Percentiles rank a stretch among this genome's conserved stretches.
These are phyloP conservation scores for Macrochelys suwanniensis DNA, from an alignment of 2,797 vertebrate species.

Conservation along the genomic window DNA sequence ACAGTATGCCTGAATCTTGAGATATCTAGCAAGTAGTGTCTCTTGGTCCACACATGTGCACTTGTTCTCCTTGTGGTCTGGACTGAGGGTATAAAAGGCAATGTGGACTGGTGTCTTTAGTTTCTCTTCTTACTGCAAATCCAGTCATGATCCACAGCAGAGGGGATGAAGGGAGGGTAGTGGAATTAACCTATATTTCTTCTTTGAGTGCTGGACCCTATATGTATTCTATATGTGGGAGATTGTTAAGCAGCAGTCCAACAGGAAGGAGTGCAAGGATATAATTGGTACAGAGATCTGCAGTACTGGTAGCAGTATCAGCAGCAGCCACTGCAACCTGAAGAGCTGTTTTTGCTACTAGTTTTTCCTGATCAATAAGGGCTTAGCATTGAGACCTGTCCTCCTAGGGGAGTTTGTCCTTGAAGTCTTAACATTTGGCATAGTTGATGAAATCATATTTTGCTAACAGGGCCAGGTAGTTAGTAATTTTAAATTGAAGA, in stretches of 20 bases:
- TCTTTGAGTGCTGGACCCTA: neutral
- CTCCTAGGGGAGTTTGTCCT: neutral
- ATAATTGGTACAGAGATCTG: neutral
- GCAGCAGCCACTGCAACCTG: neutral
- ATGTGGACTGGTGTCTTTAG: neutral
- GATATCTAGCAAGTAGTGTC: neutral
- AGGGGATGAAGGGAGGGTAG: neutral
- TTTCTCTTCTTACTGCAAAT: neutral
- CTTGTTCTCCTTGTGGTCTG: neutral
- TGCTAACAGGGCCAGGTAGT: neutral
- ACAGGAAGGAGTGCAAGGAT: neutral
- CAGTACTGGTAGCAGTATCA: neutral
- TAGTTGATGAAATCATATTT: neutral
- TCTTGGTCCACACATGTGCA: neutral
- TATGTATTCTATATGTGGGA: neutral
- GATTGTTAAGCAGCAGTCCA: neutral
- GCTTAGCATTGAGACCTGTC: neutral
- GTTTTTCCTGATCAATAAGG: neutral
- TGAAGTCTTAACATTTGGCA: neutral
- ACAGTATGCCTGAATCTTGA: neutral
- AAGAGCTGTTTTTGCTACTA: neutral
- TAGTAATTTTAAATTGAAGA: neutral
- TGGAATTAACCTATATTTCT: neutral
- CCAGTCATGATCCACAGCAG: neutral
- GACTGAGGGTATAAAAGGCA: neutral